Evolutionary conservation across 2,113 vertebrate species (phyloP).

Genomic region (Heterotis niloticus): DNA sequence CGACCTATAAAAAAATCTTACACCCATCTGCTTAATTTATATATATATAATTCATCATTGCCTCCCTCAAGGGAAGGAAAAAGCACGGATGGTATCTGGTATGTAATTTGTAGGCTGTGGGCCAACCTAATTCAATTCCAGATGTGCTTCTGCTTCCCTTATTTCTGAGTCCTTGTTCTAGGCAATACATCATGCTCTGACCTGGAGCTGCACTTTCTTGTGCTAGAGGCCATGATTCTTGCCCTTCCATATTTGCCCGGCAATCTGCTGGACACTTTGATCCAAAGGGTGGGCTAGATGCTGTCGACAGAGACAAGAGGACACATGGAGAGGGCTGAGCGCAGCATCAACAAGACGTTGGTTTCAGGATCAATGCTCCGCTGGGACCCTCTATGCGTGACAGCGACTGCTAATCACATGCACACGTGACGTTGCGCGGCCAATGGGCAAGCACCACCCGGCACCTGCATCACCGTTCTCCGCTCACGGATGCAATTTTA

Average conservation of each 20-base stretch:
- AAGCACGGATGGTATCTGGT: neutral
- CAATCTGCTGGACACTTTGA: neutral
- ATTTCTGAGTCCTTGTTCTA: neutral
- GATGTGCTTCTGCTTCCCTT: neutral
- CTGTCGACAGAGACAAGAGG: constrained; percentile 34
- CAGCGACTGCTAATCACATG: constrained; percentile 65
- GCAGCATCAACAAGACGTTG: constrained; percentile 54
- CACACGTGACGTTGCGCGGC: constrained; percentile 49
- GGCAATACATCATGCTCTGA: neutral
- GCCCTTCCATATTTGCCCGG: neutral
- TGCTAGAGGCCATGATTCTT: neutral
- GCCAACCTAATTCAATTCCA: neutral
- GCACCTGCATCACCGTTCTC: neutral
- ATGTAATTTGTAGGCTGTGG: neutral
- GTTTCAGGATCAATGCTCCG: constrained; percentile 56
- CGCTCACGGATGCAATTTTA: neutral
- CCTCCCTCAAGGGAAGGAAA: neutral
- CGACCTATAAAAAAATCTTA: neutral
- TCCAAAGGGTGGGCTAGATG: constrained; percentile 1
- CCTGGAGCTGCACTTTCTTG: neutral
- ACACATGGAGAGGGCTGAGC: constrained; percentile 43
- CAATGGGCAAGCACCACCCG: neutral
- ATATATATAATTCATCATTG: constrained; percentile 1
- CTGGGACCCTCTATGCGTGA: constrained; percentile 49
- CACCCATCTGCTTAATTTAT: constrained; percentile 7